These are phyloP conservation scores for Menidia beryllina DNA, from an alignment of 2,113 vertebrate species.

Conservation along the genomic window DNA sequence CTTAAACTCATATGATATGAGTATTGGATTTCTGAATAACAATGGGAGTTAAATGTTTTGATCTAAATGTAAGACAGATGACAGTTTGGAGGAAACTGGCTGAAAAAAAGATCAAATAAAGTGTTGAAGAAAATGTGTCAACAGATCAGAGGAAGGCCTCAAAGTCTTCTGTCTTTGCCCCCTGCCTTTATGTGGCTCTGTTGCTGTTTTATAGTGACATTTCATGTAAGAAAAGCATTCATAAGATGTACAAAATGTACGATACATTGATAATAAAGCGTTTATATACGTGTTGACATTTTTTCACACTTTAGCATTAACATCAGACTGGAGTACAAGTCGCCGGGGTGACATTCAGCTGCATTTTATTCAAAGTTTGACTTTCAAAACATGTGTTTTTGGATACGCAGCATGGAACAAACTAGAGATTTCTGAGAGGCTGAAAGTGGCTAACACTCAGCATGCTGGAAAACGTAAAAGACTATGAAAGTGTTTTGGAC, in stretches of 20 bases:
- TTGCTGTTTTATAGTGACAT: not conserved
- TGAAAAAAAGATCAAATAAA: constrained; percentile 36
- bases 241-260: not conserved
- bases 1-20: constrained; percentile 6
- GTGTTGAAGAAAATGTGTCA: constrained; percentile 25
- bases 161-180: not conserved
- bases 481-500: not conserved
- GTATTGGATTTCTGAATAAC: not conserved
- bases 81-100: constrained; percentile 19
- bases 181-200: constrained; percentile 10
- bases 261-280: too few relatives aligned
- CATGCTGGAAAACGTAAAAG: not conserved
- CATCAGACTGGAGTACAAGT: not conserved
- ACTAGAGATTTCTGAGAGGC: not conserved
- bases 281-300: too few relatives aligned
- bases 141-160: constrained; percentile 19
- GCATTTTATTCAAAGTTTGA: not conserved
- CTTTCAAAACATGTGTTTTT: not conserved
- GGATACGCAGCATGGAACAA: not conserved
- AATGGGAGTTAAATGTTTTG: constrained; percentile 4
- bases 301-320: not conserved
- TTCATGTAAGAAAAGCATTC: not conserved
- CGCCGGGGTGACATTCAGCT: not conserved
- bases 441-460: not conserved
- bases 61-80: constrained; percentile 20